Evolutionary conservation across 2,797 vertebrate species (phyloP).

Genomic region (Brachyalestes nurse): DNA sequence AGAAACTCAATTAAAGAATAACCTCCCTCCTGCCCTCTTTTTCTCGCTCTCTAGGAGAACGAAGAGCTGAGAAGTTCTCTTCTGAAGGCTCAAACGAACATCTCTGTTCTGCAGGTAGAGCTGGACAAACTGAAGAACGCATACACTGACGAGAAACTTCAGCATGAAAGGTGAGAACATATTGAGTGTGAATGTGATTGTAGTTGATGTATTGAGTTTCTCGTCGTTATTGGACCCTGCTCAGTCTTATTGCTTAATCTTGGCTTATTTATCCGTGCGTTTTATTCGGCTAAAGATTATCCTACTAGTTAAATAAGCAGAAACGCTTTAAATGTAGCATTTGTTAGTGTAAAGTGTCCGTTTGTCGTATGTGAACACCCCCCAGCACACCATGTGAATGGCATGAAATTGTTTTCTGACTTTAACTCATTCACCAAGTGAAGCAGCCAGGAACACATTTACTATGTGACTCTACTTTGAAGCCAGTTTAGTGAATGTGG

Average conservation of each 20-base stretch:
- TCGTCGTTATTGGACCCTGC: no score
- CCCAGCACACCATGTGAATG: no score
- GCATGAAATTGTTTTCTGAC: no score
- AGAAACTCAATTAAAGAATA: no score
- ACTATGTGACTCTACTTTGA: no score
- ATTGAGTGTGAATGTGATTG: background rate
- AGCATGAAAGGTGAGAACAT: constrained; percentile 70
- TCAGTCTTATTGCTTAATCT: background rate
- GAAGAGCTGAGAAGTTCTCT: constrained; percentile 66
- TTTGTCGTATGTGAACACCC: no score
- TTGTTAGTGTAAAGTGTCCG: no score
- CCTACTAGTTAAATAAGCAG: background rate
- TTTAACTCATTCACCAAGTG: no score
- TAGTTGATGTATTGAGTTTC: background rate
- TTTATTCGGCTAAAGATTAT: background rate
- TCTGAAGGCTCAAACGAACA: constrained; percentile 64
- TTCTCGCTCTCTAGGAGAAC: constrained; percentile 72
- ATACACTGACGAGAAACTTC: constrained; percentile 68
- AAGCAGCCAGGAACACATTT: no score
- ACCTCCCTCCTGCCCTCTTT: background rate
- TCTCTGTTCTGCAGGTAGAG: constrained; percentile 73
- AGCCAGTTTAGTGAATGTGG: no score
- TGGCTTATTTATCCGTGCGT: background rate
- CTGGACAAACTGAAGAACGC: constrained; percentile 77
- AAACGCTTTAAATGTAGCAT: background rate